A percentile compares a stretch with the other conserved stretches of the same genome.
Evolutionary conservation across 2,797 vertebrate species (phyloP).

Genomic region (Gallinago nigripennis): DNA sequence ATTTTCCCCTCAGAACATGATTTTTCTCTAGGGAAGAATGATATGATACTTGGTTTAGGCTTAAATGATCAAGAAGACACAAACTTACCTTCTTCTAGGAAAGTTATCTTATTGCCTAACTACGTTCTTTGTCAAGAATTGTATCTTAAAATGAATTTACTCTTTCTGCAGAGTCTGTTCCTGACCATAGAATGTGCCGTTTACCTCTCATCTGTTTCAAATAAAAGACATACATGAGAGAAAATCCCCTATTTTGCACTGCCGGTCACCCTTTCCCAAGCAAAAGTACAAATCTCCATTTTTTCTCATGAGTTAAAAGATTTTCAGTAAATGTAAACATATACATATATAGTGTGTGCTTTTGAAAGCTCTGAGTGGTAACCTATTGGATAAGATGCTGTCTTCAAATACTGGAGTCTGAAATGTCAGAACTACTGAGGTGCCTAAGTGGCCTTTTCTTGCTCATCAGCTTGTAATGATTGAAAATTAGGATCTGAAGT

Average conservation of each 20-base stretch:
- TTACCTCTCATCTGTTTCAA: not conserved
- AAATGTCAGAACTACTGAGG: not conserved
- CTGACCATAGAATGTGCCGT: not conserved
- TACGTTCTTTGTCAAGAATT: not conserved
- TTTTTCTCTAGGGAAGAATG: not conserved
- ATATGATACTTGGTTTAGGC: not conserved
- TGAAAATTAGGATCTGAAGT: not conserved
- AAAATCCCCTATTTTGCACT: not conserved
- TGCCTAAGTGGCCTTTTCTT: not conserved
- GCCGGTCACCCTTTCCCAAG: fast-evolving
- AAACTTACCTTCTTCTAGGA: not conserved
- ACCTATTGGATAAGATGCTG: not conserved
- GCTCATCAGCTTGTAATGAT: not conserved
- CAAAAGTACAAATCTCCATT: not conserved
- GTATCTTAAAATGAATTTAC: not conserved
- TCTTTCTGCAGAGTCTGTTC: not conserved
- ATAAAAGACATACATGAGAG: not conserved
- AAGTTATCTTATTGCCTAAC: not conserved
- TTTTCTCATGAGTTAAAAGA: not conserved
- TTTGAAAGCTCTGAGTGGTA: not conserved
- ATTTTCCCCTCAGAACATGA: not conserved
- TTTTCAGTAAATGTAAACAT: not conserved
- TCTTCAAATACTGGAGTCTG: not conserved
- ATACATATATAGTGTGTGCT: not conserved
- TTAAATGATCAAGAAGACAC: not conserved